Conservation (phyloP, 37 sponge, comb jelly and placozoan species). For the Beroe ovata region DNA sequence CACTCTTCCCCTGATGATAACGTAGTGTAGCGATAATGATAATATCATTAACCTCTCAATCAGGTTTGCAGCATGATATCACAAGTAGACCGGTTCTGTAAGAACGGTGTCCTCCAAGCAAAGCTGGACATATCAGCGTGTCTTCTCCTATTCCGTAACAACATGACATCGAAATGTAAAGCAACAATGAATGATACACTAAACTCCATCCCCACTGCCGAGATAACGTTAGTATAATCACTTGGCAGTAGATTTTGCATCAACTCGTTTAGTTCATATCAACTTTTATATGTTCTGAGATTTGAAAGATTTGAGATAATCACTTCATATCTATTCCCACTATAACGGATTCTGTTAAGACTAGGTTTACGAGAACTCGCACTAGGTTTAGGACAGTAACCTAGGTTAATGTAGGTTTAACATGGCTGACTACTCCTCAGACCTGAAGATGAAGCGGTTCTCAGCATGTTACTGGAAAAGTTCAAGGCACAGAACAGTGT, state of each 20-base stretch:
- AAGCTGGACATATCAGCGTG: slow-evolving; percentile 40
- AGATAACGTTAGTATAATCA: slow-evolving; percentile 44
- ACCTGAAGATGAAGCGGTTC: slow-evolving; percentile 23
- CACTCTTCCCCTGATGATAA: no score
- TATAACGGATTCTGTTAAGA: no score
- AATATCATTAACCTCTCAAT: no score
- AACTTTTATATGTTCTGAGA: no score
- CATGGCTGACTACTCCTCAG: neutral
- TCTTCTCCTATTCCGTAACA: slow-evolving; percentile 37
- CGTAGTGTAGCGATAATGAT: no score
- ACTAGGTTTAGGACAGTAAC: no score
- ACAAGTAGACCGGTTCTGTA: slow-evolving; percentile 51
- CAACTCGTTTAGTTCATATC: no score
- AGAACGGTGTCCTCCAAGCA: slow-evolving; percentile 47
- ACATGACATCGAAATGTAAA: slow-evolving; percentile 41
- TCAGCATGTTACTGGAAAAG: slow-evolving; percentile 40
- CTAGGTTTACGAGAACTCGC: no score
- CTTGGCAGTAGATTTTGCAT: no score
- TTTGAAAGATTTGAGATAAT: no score
- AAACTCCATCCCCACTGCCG: slow-evolving; percentile 21
- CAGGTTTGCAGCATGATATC: slow-evolving; percentile 56
- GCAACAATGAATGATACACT: neutral
- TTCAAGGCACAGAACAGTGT: slow-evolving; percentile 31
- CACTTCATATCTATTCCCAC: no score
- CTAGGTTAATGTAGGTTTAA: no score